Evolutionary conservation across 2,797 vertebrate species (phyloP).

Genomic region (Trematomus bernacchii): DNA sequence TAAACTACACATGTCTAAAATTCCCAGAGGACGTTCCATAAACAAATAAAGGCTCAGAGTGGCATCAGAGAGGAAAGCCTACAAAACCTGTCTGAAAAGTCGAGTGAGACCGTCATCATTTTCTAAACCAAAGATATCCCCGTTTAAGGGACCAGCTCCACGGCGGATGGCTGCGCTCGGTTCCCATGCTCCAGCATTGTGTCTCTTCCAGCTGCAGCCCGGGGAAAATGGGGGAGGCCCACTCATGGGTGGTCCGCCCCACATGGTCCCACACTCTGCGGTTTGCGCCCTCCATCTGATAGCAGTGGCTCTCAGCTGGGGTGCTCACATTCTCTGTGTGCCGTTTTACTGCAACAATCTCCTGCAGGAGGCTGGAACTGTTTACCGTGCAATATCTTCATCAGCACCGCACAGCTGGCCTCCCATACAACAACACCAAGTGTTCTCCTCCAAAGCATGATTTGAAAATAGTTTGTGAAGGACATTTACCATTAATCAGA

Average conservation of each 20-base stretch:
- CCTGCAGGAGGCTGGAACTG: slow-evolving; percentile 64
- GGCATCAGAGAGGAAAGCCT: slow-evolving; percentile 35
- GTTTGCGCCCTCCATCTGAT: slow-evolving; percentile 85
- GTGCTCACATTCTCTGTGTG: slow-evolving; percentile 70
- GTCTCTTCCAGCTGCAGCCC: slow-evolving; percentile 79
- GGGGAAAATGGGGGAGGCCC: slow-evolving; percentile 57
- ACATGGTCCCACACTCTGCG: slow-evolving; percentile 83
- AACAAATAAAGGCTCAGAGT: slow-evolving; percentile 61
- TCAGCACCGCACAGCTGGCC: slow-evolving; percentile 53
- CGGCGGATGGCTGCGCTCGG: slow-evolving; percentile 60
- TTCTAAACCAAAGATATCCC: slow-evolving; percentile 67
- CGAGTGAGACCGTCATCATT: slow-evolving; percentile 53
- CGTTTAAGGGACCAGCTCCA: slow-evolving; percentile 48
- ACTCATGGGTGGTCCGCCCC: slow-evolving; percentile 85
- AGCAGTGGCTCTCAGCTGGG: slow-evolving; percentile 82
- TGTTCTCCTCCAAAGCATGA: slow-evolving; percentile 26
- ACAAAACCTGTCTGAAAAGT: slow-evolving; percentile 33
- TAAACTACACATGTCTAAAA: slow-evolving; percentile 41
- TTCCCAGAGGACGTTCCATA: slow-evolving; percentile 44
- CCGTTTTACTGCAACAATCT: slow-evolving; percentile 71
- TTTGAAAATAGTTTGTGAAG: slow-evolving; percentile 36
- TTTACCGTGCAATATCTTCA: slow-evolving; percentile 67
- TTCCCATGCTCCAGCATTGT: slow-evolving; percentile 82
- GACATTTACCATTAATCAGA: slow-evolving; percentile 33
- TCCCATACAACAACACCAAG: slow-evolving; percentile 4